Evolutionary conservation across 2,113 vertebrate genomes (phyloP), one percentile per base, ranked within the genome.

Genomic region (Meriones unguiculatus): DNA sequence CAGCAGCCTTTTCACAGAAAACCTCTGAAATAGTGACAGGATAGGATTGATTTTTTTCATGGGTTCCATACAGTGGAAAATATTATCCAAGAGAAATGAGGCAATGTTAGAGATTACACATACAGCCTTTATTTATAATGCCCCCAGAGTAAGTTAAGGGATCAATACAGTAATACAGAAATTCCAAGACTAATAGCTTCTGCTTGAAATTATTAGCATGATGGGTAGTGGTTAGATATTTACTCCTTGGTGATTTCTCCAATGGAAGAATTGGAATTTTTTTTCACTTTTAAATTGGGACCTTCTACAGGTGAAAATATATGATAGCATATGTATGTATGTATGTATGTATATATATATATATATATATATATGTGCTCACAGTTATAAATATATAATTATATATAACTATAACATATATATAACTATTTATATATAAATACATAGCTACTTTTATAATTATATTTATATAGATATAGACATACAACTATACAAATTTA

Each of bases 111-210:
- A 46, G 46, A 46, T 46, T 46, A 46, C 46, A 46, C 5, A 46
- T 46, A 46, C 46, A 97, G 95, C 95, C 82, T 96, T 96, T 98
- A 98, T 95, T 96, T 97, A 98, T 97, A 84, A 93, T 10, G 82
- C 46, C 96, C 96, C 93, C 97, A 96, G 95, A 97, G 93, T 96
- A 93, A 96, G 90, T 91, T 94, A 97, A 97, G 50, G 75, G 96
- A 98, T 98, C 97, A 94, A 98, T 98, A 97, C 78, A 35, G 5
- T 94, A 96, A 96, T 93, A 97, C 57, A 72, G n/a, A 93, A 98
- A 97, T 94, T 82, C 90, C 91, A 93, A 97, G 80, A 94, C 72
- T 87, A 93, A 98, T 4, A 11, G 22, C 92, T 95, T 86, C 65
- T 95, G 90, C 76, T 91, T 96, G 95, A 84, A 98, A 95, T 94